Conservation (phyloP, 2,797 vertebrate genomes). For the Ciconia nigra region DNA sequence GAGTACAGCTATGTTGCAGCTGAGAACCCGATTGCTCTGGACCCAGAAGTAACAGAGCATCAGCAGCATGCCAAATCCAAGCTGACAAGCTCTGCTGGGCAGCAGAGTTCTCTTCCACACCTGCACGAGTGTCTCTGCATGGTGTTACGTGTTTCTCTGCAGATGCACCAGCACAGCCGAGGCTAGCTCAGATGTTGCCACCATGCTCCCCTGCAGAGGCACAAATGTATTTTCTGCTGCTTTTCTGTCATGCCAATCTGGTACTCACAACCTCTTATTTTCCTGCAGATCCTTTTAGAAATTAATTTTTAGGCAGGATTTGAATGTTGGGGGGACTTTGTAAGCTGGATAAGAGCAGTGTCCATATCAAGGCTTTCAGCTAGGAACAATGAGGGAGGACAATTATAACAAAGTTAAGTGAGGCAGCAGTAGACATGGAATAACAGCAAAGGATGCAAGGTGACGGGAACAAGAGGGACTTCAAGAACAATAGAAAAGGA, state of each 20-base stretch:
- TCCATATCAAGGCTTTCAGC: background rate
- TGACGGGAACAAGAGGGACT: background rate
- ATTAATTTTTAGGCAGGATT: background rate
- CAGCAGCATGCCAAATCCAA: background rate
- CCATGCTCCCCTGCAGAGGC: background rate
- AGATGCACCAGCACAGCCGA: background rate
- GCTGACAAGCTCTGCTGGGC: background rate
- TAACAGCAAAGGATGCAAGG: background rate
- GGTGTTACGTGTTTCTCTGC: background rate
- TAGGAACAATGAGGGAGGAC: background rate
- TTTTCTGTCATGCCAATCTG: background rate
- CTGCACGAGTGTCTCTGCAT: background rate
- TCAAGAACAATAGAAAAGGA: background rate
- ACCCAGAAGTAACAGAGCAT: background rate
- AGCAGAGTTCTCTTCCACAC: background rate
- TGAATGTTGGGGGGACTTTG: background rate
- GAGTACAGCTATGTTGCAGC: accelerated
- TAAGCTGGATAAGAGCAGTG: background rate
- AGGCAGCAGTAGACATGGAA: background rate
- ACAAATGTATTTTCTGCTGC: background rate
- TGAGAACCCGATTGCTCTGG: background rate
- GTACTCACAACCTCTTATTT: background rate
- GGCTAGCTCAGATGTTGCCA: background rate
- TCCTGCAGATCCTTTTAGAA: background rate
- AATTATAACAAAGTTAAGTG: background rate